A percentile compares a stretch with the other conserved stretches of the same genome.
These are phyloP conservation scores for Dicyrtomina minuta DNA, from an alignment of 2,888 invertebrate genomes.

Conservation along the genomic window DNA sequence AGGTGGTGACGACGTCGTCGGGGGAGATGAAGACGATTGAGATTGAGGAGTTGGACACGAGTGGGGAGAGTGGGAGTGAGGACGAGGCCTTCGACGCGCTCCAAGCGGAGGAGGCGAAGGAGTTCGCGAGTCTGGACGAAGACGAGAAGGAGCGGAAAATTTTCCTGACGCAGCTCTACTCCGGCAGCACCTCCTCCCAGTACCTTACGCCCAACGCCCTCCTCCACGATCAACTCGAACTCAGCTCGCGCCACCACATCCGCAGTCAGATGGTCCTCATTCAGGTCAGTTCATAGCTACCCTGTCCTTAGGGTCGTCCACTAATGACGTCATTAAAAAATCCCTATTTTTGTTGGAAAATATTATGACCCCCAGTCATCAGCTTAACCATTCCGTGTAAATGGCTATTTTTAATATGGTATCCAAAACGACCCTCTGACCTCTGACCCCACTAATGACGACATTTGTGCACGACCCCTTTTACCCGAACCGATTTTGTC, in stretches of 20 bases:
- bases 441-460: too few relatives aligned
- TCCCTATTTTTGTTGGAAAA: too few relatives aligned
- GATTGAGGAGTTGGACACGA: constrained; percentile 31
- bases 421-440: too few relatives aligned
- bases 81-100: constrained; percentile 3
- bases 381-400: too few relatives aligned
- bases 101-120: not conserved
- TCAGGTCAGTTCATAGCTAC: constrained; percentile 24
- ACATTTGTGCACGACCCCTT: too few relatives aligned
- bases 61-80: constrained; percentile 34
- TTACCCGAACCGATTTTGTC: too few relatives aligned
- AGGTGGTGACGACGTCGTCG: constrained; percentile 12
- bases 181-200: constrained; percentile 28
- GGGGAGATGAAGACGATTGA: constrained; percentile 20
- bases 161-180: constrained; percentile 13
- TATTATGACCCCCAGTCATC: too few relatives aligned
- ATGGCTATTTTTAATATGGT: too few relatives aligned
- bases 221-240: constrained; percentile 47
- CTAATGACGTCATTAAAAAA: too few relatives aligned
- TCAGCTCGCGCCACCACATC: constrained; percentile 47
- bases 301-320: too few relatives aligned
- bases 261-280: constrained; percentile 35
- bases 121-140: constrained; percentile 1
- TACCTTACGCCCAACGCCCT: constrained; percentile 24
- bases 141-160: constrained; percentile 7